Conservation (phyloP, 2,888 invertebrate species). For the Metacarcinus magister region DNA sequence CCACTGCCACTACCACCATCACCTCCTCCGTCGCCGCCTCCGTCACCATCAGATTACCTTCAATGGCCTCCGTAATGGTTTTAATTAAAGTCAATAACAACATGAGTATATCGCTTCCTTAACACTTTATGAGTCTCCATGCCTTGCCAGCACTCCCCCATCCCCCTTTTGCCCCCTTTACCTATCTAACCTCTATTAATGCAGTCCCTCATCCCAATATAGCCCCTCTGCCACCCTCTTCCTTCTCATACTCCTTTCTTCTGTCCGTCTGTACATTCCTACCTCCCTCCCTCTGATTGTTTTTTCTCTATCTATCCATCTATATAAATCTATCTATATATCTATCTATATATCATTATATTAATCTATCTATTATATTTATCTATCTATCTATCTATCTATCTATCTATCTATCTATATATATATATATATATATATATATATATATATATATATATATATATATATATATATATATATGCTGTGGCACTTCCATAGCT, state of each 20-base stretch:
- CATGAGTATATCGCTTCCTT: not conserved
- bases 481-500: no score
- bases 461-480: no score
- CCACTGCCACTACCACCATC: not conserved
- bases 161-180: not conserved
- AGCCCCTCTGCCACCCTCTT: not conserved
- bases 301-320: not conserved
- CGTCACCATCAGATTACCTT: not conserved
- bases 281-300: not conserved
- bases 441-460: no score
- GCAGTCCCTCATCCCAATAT: not conserved
- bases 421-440: no score
- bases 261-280: not conserved
- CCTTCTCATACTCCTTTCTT: not conserved
- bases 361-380: no score
- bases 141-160: not conserved
- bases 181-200: not conserved
- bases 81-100: conserved; percentile 39
- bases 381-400: not conserved
- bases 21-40: not conserved
- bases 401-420: no score
- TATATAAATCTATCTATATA: not conserved
- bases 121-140: not conserved
- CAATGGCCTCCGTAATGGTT: conserved; percentile 34
- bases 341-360: no score